Conservation (phyloP, 2,797 vertebrate species). For the Pampus argenteus region DNA sequence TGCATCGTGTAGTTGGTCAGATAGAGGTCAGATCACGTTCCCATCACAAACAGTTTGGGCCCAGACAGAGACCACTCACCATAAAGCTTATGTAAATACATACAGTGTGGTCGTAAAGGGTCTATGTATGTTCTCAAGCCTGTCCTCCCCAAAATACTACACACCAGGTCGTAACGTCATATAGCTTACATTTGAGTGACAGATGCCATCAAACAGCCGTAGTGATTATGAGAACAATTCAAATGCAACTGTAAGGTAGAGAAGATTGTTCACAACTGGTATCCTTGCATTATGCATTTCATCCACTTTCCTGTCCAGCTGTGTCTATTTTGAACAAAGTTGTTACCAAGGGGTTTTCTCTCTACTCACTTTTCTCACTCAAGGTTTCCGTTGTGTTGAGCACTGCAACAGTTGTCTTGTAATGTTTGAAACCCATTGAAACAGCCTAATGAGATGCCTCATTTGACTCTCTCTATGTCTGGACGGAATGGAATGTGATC, state of each 20-base stretch:
- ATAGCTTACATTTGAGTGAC: too few relatives aligned
- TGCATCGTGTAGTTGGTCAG: too few relatives aligned
- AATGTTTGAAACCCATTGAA: conserved; percentile 42
- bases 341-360: conserved; percentile 34
- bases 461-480: conserved; percentile 38
- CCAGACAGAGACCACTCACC: too few relatives aligned
- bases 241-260: background rate
- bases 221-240: background rate
- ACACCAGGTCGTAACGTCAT: too few relatives aligned
- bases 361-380: conserved; percentile 26
- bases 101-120: too few relatives aligned
- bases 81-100: background rate
- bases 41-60: too few relatives aligned
- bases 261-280: background rate
- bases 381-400: conserved; percentile 12
- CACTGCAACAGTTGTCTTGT: conserved; percentile 31
- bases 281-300: background rate
- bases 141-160: too few relatives aligned
- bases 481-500: conserved; percentile 24
- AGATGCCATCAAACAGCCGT: too few relatives aligned
- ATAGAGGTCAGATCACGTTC: too few relatives aligned
- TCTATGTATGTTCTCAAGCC: background rate
- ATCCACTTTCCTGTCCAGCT: conserved; percentile 2
- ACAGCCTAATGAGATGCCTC: conserved; percentile 52
- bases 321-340: too few relatives aligned